A percentile compares a stretch with the other conserved stretches of the same genome.
Evolutionary conservation across 2,888 invertebrate species (phyloP).

Genomic region (Eupithecia insigniata): DNA sequence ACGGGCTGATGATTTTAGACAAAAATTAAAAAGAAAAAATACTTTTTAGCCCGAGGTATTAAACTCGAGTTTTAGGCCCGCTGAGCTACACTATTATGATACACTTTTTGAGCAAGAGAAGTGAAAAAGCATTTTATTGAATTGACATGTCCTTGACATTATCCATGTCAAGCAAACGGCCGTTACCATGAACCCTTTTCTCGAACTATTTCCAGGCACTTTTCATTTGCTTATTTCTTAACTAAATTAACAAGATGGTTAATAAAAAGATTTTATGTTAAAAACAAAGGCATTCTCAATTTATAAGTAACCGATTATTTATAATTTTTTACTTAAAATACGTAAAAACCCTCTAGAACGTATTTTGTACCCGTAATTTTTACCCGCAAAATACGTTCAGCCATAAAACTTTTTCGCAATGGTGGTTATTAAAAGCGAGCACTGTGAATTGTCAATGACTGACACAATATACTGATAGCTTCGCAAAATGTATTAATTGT

Average conservation of each 20-base stretch:
- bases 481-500: conserved; percentile 60
- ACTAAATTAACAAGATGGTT: too few relatives aligned
- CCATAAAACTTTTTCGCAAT: neutral
- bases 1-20: too few relatives aligned
- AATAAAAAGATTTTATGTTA: neutral
- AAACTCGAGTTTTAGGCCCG: too few relatives aligned
- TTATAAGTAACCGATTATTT: neutral
- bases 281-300: neutral
- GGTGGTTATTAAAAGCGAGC: conserved; percentile 55
- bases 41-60: too few relatives aligned
- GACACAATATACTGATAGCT: conserved; percentile 48
- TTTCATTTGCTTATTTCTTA: neutral
- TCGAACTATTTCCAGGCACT: too few relatives aligned
- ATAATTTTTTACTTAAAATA: neutral
- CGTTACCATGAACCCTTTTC: too few relatives aligned
- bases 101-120: too few relatives aligned
- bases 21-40: too few relatives aligned
- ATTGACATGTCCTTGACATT: neutral
- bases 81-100: too few relatives aligned
- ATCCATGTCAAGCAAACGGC: too few relatives aligned
- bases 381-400: neutral
- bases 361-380: neutral
- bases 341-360: neutral
- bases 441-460: conserved; percentile 67
- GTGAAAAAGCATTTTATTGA: too few relatives aligned